Base-by-base conservation (phyloP, 2,797 vertebrate genomes). In the Tolypeutes matacus region DNA sequence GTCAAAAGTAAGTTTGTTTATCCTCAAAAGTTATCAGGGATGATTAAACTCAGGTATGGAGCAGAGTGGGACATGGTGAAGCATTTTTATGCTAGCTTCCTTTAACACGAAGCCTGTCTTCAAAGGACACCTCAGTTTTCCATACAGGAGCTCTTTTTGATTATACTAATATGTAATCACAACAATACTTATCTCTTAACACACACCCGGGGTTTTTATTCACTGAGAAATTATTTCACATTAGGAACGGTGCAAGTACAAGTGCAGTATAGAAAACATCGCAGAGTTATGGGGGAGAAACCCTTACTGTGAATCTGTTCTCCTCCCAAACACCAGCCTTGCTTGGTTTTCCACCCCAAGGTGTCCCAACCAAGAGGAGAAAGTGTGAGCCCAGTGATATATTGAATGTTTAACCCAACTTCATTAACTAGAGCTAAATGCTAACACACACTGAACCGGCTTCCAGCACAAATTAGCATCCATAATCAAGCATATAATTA, bases 1-100 rank as follows among this genome's bases (percentile, higher is more conserved):
- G 95, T 98, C 94, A 98, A 96, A 95, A 91, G 69, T 75, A 93
- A 72, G 86, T 98, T 97, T 97, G 89, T 97, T 98, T 97, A 89
- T 92, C 77, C 67, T 98, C 85, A 18, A 91, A 96, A 97, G 93
- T 92, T 97, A 96, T 97, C 96, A 96, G 95, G 15, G 49, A 93
- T 97, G 97, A 98, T 97, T 97, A 97, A 97, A 96, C 69, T 96
- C 95, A 96, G 62, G 21, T 62, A 86, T 96, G 76, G 82, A 58
- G 53, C 13, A 80, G 93, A 97, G 85, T 91, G 82, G 84, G 96
- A 93, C 89, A 75, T 81, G 95, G 97, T 88, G 76, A 90, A 42
- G 82, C 58, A 80, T 91, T 86, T 92, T 90, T 10, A 49, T 2
- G 29, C 42, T 58, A 25, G 42, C 4, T 60, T 94, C 82, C 76